Base-by-base conservation (phyloP, 92 coral and sea anemone species). In the Porites cylindrica region DNA sequence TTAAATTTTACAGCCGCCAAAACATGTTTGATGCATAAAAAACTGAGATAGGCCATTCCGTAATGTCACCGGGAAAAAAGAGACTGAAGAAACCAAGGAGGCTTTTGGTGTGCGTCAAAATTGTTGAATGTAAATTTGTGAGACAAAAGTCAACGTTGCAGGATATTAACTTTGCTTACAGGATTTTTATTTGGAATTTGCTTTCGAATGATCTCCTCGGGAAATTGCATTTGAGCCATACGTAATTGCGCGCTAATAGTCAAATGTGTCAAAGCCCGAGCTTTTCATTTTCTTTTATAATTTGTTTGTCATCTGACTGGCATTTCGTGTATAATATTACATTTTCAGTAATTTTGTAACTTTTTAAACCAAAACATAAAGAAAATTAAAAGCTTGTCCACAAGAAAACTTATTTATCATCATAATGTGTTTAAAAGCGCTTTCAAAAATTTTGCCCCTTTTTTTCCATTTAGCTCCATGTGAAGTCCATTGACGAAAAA, bases 1-100 rank as follows among this genome's bases (percentile, higher is more conserved):
- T 69, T 51, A 59, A 70, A 32, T 12, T 51, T n/a, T 12, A 70
- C 56, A 56, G 77, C 76, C 85, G 53, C 70, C 16, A 66, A 51
- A 16, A 24, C 1, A 1, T 61, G 32, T 14, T 24, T 69, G 2
- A 16, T 10, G 16, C 61, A 56, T 14, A 56, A 56, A 10, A 56
- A 56, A 10, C 61, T 56, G 61, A 56, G 0, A 10, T 13, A 54
- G 60, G 60, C 14, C 14, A 54, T 38, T 38, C 61, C 61, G 2
- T 56, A 4, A 12, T 14, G 16, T 56, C 61, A 8, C 16, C 4
- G 61, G 16, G 16, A 56, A 56, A 56, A 10, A 56, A 56, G 16
- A 56, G 3, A 10, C 61, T 0, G 47, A 38, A 38, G 47, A 38
- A 38, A 38, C 4, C 47, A 38, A 38, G 47, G 6, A 38, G 61